These are phyloP conservation scores for Eristalis intricaria DNA, from an alignment of 2,888 invertebrate species.

Conservation along the genomic window DNA sequence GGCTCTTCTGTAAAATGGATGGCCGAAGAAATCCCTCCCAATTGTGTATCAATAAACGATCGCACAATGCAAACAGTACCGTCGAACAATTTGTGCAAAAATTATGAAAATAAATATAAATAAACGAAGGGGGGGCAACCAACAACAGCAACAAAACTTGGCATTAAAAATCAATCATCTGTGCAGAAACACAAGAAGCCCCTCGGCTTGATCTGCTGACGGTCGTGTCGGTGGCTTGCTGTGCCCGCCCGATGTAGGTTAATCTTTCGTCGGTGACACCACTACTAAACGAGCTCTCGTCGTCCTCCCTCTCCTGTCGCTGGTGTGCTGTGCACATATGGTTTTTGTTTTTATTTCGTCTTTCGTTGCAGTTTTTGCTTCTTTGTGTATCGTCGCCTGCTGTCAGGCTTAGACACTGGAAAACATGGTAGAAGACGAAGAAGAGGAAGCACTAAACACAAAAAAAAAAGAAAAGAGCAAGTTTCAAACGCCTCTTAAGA, in stretches of 20 bases:
- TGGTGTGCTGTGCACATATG: slow-evolving; percentile 14
- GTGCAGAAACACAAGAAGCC: slow-evolving; percentile 63
- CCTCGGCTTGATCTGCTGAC: slow-evolving; percentile 43
- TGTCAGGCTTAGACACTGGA: slow-evolving; percentile 5
- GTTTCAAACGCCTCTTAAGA: slow-evolving; percentile 8
- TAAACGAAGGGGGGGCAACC: not conserved
- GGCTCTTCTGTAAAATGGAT: slow-evolving; percentile 19
- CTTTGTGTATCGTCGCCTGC: slow-evolving; percentile 8
- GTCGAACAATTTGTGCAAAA: slow-evolving; percentile 53
- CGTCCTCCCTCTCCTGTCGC: not conserved
- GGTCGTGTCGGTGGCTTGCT: not conserved
- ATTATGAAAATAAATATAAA: slow-evolving; percentile 63
- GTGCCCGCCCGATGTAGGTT: slow-evolving; percentile 58
- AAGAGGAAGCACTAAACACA: not conserved
- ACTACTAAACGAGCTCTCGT: not conserved
- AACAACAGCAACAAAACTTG: slow-evolving; percentile 49
- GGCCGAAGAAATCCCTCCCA: slow-evolving; percentile 13
- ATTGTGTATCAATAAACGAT: slow-evolving; percentile 43
- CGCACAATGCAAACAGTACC: slow-evolving; percentile 30
- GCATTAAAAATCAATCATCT: slow-evolving; percentile 69
- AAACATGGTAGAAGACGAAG: not conserved
- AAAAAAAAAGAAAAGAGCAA: not conserved
- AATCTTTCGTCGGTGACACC: slow-evolving; percentile 56
- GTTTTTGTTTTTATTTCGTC: slow-evolving; percentile 40
- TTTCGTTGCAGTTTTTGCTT: slow-evolving; percentile 29